These are phyloP conservation scores for Catharus ustulatus DNA, from an alignment of 2,797 vertebrate species.

Conservation along the genomic window DNA sequence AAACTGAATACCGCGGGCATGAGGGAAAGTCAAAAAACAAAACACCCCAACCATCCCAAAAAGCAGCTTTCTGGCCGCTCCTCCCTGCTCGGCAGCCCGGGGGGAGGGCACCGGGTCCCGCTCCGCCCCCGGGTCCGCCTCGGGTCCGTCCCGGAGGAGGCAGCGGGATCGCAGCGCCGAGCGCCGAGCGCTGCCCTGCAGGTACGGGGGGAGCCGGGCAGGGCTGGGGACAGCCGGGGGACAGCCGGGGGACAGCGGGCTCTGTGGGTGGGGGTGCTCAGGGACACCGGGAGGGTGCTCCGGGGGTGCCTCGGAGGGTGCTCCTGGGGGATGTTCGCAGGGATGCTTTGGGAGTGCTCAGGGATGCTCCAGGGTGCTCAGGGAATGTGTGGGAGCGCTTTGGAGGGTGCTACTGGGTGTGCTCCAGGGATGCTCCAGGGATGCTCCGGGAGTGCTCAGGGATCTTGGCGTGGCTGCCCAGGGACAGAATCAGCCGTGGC, in stretches of 20 bases:
- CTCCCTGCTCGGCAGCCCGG: background rate
- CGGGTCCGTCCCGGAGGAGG: background rate
- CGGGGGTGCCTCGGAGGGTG: background rate
- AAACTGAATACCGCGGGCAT: background rate
- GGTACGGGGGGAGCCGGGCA: background rate
- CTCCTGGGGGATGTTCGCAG: background rate
- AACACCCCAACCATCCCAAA: too few relatives aligned
- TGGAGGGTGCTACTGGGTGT: background rate
- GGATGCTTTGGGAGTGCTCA: background rate
- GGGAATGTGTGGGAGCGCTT: too few relatives aligned
- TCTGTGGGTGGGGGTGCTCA: accelerated
- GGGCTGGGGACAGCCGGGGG: background rate
- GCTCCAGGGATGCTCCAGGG: background rate
- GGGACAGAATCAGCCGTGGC: background rate
- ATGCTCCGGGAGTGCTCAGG: background rate
- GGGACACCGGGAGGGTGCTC: background rate
- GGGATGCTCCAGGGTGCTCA: background rate
- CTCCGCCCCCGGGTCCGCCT: background rate
- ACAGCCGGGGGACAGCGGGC: background rate
- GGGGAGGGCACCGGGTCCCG: background rate
- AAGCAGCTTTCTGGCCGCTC: background rate
- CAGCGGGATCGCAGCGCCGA: background rate
- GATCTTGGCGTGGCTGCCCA: background rate
- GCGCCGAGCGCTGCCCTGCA: background rate
- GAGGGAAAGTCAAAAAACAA: background rate